Percentiles rank a stretch among this genome's conserved stretches.
Conservation (phyloP, 2,888 invertebrate genomes). For the Nebria brevicollis region DNA sequence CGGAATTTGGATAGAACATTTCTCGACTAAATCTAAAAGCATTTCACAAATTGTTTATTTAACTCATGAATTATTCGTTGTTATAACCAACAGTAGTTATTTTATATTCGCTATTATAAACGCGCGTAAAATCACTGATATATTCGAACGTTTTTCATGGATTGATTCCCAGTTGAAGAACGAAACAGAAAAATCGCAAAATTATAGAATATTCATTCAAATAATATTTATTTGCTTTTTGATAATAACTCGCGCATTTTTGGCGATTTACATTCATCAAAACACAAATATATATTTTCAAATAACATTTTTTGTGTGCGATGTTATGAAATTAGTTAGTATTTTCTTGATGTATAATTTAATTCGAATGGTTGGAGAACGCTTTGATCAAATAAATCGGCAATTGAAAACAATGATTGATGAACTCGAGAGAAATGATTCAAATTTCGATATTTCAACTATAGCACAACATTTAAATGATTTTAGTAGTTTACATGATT, state of each 20-base stretch:
- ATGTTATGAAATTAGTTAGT: conserved; percentile 6
- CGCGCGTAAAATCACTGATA: background rate
- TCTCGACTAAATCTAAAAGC: background rate
- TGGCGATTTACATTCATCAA: background rate
- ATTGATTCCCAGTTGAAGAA: background rate
- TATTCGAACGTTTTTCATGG: background rate
- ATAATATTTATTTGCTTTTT: background rate
- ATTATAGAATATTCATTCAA: background rate
- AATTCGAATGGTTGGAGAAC: background rate
- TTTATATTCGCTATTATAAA: background rate
- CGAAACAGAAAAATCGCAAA: background rate
- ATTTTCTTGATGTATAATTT: conserved; percentile 2
- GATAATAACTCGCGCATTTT: background rate
- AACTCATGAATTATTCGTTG: background rate
- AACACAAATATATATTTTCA: background rate
- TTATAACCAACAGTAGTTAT: background rate
- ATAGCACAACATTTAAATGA: background rate
- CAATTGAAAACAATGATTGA: background rate
- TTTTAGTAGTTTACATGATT: conserved; percentile 6
- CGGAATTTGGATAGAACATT: background rate
- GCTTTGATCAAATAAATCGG: background rate
- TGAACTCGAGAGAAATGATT: background rate
- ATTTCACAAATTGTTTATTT: background rate
- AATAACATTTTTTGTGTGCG: background rate
- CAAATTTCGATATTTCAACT: background rate